phyloP scores from a whole-genome alignment of 2,888 invertebrate genomes.

The Stenoptilia bipunctidactyla region DNA sequence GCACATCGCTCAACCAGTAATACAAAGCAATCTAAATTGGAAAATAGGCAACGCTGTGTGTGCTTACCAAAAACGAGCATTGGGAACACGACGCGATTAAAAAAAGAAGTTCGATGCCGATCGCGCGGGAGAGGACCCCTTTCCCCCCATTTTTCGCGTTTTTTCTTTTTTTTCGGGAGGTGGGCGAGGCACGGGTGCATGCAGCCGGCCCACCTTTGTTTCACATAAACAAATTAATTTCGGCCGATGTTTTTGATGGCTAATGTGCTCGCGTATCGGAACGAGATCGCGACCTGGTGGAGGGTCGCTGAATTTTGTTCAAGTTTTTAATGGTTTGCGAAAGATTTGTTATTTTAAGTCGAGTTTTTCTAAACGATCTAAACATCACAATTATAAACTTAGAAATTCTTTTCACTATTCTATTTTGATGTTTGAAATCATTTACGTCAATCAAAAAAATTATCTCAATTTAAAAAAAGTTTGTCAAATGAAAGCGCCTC shows the following conservation, averaged over 20 bases:
- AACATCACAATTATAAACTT: too few relatives aligned
- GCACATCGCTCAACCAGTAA: conserved; percentile 68
- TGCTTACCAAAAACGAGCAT: conserved; percentile 70
- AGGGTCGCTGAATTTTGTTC: too few relatives aligned
- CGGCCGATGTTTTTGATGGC: conserved; percentile 67
- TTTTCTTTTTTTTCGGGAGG: conserved; percentile 65
- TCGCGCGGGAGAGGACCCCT: conserved; percentile 52
- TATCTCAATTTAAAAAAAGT: too few relatives aligned
- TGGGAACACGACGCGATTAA: conserved; percentile 69
- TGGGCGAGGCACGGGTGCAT: conserved; percentile 64
- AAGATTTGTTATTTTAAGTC: too few relatives aligned
- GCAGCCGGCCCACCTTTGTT: conserved; percentile 69
- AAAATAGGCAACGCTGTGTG: conserved; percentile 71
- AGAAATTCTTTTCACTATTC: too few relatives aligned
- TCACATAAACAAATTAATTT: conserved; percentile 72
- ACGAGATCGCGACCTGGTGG: conserved; percentile 19
- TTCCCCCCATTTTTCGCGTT: conserved; percentile 46
- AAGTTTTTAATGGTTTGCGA: too few relatives aligned
- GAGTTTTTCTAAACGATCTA: too few relatives aligned
- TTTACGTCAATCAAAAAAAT: too few relatives aligned
- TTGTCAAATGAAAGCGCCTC: too few relatives aligned
- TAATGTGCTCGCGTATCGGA: conserved; percentile 58
- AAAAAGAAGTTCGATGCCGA: conserved; percentile 70
- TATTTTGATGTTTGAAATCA: too few relatives aligned
- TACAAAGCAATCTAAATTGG: conserved; percentile 72